Percentiles rank a stretch among this genome's conserved stretches.
Conservation (phyloP, 2,888 invertebrate genomes). For the Clitarchus hookeri region DNA sequence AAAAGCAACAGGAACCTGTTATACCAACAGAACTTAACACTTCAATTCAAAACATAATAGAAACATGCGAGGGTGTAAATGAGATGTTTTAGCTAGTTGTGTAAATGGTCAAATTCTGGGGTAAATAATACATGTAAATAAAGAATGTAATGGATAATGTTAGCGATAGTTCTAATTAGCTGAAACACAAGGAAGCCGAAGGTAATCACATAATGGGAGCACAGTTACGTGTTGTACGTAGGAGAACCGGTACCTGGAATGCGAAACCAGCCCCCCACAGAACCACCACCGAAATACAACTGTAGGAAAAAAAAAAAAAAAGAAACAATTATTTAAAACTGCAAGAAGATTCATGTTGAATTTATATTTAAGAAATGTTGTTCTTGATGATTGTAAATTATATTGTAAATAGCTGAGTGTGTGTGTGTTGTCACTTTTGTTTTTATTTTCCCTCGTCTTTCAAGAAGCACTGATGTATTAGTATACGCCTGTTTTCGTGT, state of each 20-base stretch:
- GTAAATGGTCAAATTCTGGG: background rate
- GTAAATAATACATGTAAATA: background rate
- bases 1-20: too few relatives aligned
- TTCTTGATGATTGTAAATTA: conserved; percentile 26
- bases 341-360: conserved; percentile 15
- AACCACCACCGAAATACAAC: background rate
- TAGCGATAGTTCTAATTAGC: background rate
- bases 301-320: background rate
- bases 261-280: background rate
- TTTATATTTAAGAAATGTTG: conserved; percentile 25
- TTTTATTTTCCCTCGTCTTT: background rate
- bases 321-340: background rate
- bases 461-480: background rate
- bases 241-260: background rate
- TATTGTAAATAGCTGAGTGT: conserved; percentile 35
- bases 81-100: background rate
- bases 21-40: background rate
- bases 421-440: background rate
- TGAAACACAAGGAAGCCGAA: background rate
- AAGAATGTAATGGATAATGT: background rate
- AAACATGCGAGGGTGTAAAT: background rate
- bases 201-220: background rate
- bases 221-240: background rate
- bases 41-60: background rate
- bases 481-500: background rate